A percentile compares a stretch with the other conserved stretches of the same genome.
These are phyloP conservation scores for Mesochorus sp. DNA, from an alignment of 2,888 invertebrate genomes.

Conservation along the genomic window DNA sequence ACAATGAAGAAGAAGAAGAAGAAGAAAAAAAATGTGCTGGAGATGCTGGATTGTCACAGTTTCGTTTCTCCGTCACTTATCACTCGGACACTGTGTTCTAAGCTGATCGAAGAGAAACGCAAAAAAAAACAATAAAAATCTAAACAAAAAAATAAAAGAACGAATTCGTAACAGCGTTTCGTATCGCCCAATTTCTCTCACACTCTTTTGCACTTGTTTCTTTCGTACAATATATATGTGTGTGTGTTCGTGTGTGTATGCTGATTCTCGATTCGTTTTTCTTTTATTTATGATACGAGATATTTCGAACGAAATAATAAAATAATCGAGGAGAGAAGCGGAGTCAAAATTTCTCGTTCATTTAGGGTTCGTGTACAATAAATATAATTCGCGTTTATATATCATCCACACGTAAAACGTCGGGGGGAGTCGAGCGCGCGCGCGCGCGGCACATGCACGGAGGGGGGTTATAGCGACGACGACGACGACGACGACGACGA, in stretches of 20 bases:
- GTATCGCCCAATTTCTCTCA: background rate
- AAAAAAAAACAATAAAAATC: background rate
- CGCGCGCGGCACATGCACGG: conserved; percentile 14
- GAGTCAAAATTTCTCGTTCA: background rate
- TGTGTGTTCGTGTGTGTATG: too few species aligned
- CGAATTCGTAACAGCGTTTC: background rate
- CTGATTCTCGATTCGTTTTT: background rate
- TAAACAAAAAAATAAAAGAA: background rate
- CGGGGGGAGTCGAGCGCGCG: background rate
- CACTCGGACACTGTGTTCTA: background rate
- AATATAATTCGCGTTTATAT: background rate
- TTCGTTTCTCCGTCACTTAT: conserved; percentile 5
- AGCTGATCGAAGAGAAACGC: background rate
- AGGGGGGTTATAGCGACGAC: background rate
- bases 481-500: too few species aligned
- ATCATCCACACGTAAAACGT: too few species aligned
- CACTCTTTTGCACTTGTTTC: background rate
- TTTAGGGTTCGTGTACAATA: background rate
- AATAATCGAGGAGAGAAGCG: conserved; percentile 19
- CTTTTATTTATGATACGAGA: background rate
- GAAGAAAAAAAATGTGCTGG: background rate
- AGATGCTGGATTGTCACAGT: background rate
- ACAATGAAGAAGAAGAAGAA: background rate
- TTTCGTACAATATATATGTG: too few species aligned
- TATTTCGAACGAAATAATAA: background rate